A percentile compares a stretch with the other conserved stretches of the same genome.
These are phyloP conservation scores for Urocynchramus pylzowi DNA, from an alignment of 2,113 vertebrate genomes.

Conservation along the genomic window DNA sequence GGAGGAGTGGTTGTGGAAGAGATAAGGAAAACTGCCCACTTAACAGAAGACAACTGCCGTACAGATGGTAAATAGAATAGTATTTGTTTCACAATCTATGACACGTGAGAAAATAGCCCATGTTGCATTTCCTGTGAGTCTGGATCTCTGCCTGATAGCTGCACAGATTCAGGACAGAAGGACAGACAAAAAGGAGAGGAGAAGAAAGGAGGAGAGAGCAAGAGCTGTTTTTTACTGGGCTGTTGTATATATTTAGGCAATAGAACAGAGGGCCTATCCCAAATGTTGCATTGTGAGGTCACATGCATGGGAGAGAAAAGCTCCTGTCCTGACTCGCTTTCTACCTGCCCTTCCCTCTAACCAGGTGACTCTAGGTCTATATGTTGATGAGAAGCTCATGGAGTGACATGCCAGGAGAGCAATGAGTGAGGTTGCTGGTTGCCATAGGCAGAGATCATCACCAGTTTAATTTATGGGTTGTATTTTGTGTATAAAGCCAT, in stretches of 20 bases:
- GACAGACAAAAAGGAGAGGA: neutral
- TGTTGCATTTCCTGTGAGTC: neutral
- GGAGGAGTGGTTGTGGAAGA: too few species aligned
- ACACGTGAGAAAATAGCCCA: neutral
- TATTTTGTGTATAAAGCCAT: neutral
- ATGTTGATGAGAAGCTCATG: neutral
- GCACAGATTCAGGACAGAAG: neutral
- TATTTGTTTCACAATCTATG: too few species aligned
- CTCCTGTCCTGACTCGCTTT: neutral
- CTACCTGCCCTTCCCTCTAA: neutral
- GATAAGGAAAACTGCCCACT: too few species aligned
- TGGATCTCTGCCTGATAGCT: neutral
- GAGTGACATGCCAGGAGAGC: neutral
- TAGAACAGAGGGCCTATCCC: too few species aligned
- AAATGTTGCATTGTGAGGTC: neutral
- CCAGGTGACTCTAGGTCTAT: neutral
- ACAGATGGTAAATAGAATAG: too few species aligned
- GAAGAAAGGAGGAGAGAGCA: neutral
- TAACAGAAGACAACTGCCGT: too few species aligned
- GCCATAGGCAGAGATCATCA: neutral
- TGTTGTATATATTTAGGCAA: neutral
- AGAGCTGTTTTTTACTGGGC: neutral
- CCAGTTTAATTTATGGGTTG: neutral
- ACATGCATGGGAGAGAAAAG: neutral
- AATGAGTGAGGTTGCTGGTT: neutral